Base-by-base conservation (phyloP, 2,113 vertebrate species). In the Stercorarius parasiticus region DNA sequence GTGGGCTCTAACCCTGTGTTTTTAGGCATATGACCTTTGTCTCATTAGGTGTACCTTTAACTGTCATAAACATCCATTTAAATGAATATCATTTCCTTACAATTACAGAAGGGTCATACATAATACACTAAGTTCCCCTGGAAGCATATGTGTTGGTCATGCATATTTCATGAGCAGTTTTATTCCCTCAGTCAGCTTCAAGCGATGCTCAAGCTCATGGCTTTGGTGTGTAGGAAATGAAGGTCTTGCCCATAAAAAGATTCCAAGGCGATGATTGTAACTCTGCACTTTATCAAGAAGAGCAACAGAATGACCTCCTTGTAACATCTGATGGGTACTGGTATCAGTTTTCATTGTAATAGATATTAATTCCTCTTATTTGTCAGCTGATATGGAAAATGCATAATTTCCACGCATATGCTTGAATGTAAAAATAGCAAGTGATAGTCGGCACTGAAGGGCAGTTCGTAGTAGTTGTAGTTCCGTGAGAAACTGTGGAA, bases 161-260 rank as follows among this genome's bases (percentile, higher is more conserved):
- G 96, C 92, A 98, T 98, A 97, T 98, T 98, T 98, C 98, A 98
- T 98, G 95, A 98, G 95, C 64, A 88, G 95, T 97, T 97, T 98
- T 98, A 98, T 98, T 98, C 97, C 83, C 95, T 66, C 59, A 98
- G 94, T 97, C 97, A 97, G 95, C 96, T 98, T 97, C 97, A 97
- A 98, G 97, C 34, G 1, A 96, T 89, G 94, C 88, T 97, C 96
- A 97, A 91, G 86, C 94, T 94, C 95, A 32, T 76, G 91, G 95
- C 82, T 98, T 97, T 97, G 84, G 95, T 95, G 91, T 92, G 90
- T 94, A 96, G 91, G 97, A 98, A 98, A 98, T 97, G 89, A 98
- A 98, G 95, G 92, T 98, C 95, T 97, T 94, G 82, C 85, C 86
- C 62, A 53, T 94, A 95, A 97, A 97, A 97, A 96, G 90, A 97